phyloP scores from a whole-genome alignment of 2,797 vertebrate species.

The Caiman crocodilus region DNA sequence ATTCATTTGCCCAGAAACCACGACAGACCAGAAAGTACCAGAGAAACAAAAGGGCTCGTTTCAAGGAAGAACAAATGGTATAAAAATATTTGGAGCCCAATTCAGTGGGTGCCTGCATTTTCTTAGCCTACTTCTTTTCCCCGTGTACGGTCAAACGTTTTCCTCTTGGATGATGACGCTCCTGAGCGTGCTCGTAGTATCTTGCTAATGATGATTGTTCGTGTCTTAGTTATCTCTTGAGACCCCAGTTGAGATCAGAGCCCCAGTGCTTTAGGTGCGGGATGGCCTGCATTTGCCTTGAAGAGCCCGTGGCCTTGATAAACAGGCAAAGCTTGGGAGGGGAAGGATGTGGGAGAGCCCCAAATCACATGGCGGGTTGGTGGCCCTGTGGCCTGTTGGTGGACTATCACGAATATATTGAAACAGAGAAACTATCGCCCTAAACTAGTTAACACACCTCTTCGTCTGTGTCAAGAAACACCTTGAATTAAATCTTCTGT shows the following conservation, averaged over 20 bases:
- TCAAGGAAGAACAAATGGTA: no score
- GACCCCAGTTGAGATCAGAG: not conserved
- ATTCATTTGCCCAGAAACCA: no score
- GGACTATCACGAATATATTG: rapidly evolving
- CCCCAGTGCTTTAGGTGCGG: not conserved
- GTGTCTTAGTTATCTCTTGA: not conserved
- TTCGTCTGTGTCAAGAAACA: no score
- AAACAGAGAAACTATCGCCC: not conserved
- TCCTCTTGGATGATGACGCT: no score
- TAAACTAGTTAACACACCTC: not conserved
- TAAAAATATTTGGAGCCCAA: not conserved
- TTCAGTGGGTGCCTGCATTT: not conserved
- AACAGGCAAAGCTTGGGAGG: not conserved
- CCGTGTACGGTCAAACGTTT: no score
- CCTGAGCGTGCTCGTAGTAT: not conserved
- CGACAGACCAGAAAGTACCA: no score
- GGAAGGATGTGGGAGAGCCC: not conserved
- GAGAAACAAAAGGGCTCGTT: no score
- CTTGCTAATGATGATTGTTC: not conserved
- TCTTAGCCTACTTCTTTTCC: not conserved
- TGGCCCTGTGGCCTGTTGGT: not conserved
- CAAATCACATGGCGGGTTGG: not conserved
- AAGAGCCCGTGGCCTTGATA: not conserved
- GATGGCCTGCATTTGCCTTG: not conserved
- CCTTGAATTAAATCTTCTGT: no score